These are phyloP conservation scores for Hydropsyche tenuis DNA, from an alignment of 1,140 invertebrate genomes.

Conservation along the genomic window DNA sequence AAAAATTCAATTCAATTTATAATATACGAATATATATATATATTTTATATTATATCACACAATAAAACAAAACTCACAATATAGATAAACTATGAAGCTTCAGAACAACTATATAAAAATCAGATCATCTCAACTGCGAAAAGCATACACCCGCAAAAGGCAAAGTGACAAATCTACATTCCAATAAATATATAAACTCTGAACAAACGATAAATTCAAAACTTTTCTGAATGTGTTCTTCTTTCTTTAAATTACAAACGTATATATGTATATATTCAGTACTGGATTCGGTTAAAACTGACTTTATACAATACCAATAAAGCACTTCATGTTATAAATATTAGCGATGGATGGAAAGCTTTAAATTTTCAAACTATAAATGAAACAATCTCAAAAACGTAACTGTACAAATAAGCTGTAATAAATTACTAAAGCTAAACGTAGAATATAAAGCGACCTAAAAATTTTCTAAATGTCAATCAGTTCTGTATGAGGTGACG, in stretches of 20 bases:
- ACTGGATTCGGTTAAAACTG: slow-evolving; percentile 53
- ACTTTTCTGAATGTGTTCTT: slow-evolving; percentile 50
- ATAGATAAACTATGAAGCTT: slow-evolving; percentile 48
- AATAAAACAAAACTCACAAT: slow-evolving; percentile 41
- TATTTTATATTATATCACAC: too few relatives aligned
- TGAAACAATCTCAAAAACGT: slow-evolving; percentile 45
- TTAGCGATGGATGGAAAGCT: slow-evolving; percentile 42
- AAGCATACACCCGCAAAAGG: slow-evolving; percentile 47
- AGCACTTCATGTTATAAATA: slow-evolving; percentile 47
- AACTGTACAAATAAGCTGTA: slow-evolving; percentile 44
- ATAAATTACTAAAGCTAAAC: slow-evolving; percentile 54
- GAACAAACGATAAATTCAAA: slow-evolving; percentile 56
- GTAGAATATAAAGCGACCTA: slow-evolving; percentile 54
- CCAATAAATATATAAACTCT: slow-evolving; percentile 38
- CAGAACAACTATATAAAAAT: slow-evolving; percentile 50
- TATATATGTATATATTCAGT: slow-evolving; percentile 49
- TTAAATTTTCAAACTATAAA: slow-evolving; percentile 16
- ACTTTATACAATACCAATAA: slow-evolving; percentile 51
- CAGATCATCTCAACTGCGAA: slow-evolving; percentile 48
- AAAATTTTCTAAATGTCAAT: slow-evolving; percentile 50
- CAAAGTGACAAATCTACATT: slow-evolving; percentile 43
- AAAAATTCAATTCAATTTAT: slow-evolving; percentile 47
- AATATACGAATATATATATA: too few relatives aligned
- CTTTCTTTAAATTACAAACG: slow-evolving; percentile 13
- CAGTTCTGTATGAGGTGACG: slow-evolving; percentile 48